Evolutionary conservation across 2,888 invertebrate species (phyloP).

Genomic region (Resseliella maxima): DNA sequence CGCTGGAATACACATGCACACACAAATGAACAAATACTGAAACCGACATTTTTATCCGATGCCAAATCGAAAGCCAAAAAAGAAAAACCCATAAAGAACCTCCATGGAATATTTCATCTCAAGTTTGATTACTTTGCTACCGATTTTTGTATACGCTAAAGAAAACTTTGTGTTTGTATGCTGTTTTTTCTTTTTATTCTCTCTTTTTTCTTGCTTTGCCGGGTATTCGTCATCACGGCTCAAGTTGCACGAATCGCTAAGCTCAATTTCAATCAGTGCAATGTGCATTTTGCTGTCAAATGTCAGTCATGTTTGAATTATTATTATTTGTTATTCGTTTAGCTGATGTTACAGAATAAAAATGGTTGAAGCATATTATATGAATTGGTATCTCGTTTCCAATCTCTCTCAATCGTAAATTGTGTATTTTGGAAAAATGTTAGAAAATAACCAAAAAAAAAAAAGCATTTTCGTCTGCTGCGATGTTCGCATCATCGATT

Average conservation of each 20-base stretch:
- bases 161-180: background rate
- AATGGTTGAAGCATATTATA: too few species aligned
- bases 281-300: background rate
- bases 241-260: background rate
- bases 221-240: background rate
- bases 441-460: background rate
- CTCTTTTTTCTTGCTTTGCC: background rate
- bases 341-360: background rate
- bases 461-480: background rate
- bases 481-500: background rate
- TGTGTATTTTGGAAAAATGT: background rate
- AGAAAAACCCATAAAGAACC: too few species aligned
- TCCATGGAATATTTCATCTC: too few species aligned
- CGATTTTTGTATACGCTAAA: too few species aligned
- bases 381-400: too few species aligned
- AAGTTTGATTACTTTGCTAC: too few species aligned
- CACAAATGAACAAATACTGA: background rate
- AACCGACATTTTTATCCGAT: background rate
- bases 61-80: background rate
- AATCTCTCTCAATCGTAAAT: too few species aligned
- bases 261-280: background rate
- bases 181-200: background rate
- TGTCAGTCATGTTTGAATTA: background rate
- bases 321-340: background rate
- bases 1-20: background rate